Evolutionary conservation across 2,888 invertebrate species (phyloP).

Genomic region (Baccha elongata): DNA sequence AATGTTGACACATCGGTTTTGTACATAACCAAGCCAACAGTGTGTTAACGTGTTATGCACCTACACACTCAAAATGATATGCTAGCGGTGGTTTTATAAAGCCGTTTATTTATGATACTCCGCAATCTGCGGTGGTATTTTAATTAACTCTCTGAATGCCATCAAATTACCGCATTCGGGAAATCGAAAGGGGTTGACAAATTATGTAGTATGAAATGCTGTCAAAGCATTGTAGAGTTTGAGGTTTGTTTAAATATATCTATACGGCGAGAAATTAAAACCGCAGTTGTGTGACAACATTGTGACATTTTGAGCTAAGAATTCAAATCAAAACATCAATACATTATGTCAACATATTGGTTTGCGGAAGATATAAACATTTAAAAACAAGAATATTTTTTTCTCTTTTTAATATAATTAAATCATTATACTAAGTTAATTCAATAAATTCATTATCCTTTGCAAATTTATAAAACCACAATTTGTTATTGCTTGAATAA

Average conservation of each 20-base stretch:
- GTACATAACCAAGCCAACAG: constrained; percentile 47
- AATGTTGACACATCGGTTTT: constrained; percentile 64
- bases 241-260: neutral
- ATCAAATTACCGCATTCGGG: constrained; percentile 37
- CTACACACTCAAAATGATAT: neutral
- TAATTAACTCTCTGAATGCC: constrained; percentile 65
- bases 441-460: too few relatives aligned
- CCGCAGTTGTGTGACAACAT: constrained; percentile 28
- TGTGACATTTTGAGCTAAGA: constrained; percentile 31
- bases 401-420: too few relatives aligned
- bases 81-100: constrained; percentile 19
- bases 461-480: too few relatives aligned
- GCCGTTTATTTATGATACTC: constrained; percentile 61
- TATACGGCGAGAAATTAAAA: neutral
- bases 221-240: constrained; percentile 29
- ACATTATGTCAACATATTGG: neutral
- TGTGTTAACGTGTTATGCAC: constrained; percentile 40
- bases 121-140: constrained; percentile 70
- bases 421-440: too few relatives aligned
- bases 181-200: constrained; percentile 18
- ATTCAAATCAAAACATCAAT: too few relatives aligned
- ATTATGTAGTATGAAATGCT: constrained; percentile 15
- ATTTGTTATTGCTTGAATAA: too few relatives aligned
- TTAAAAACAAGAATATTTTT: too few relatives aligned
- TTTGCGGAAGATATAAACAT: too few relatives aligned